Conservation (phyloP, 1,140 invertebrate species). For the Lutraria rhynchaena region DNA sequence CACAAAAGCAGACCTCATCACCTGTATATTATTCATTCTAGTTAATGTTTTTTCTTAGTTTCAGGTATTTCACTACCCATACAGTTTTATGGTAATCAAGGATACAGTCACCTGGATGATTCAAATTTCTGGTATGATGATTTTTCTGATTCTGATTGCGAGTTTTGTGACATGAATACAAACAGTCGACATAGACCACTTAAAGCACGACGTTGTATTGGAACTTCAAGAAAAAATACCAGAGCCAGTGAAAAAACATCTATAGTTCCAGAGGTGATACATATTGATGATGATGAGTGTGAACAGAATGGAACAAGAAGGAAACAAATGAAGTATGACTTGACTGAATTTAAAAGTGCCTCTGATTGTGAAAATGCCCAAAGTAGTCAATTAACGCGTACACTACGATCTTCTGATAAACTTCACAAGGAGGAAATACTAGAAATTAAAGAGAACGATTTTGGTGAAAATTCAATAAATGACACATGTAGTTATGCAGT, state of each 20-base stretch:
- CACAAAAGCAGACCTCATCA: too few species aligned
- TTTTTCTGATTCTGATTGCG: constrained; percentile 28
- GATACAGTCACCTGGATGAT: neutral
- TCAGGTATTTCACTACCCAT: constrained; percentile 2
- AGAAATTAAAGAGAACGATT: neutral
- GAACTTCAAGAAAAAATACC: neutral
- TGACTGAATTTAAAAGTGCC: too few species aligned
- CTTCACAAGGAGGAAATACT: neutral
- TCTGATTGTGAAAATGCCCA: too few species aligned
- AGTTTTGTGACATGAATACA: constrained; percentile 16
- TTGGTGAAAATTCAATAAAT: constrained; percentile 37
- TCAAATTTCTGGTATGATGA: neutral
- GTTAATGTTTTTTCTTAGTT: neutral
- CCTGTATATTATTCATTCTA: too few species aligned
- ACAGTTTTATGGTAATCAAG: neutral
- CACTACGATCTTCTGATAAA: neutral
- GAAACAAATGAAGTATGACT: too few species aligned
- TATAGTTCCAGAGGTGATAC: neutral
- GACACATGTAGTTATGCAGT: constrained; percentile 40
- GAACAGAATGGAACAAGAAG: neutral
- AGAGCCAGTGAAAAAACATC: neutral
- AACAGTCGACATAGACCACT: neutral
- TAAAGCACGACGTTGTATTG: neutral
- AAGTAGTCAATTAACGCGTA: too few species aligned
- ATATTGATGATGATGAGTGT: constrained; percentile 8